Conservation (phyloP, 2,888 invertebrate genomes). For the Xylota segnis region DNA sequence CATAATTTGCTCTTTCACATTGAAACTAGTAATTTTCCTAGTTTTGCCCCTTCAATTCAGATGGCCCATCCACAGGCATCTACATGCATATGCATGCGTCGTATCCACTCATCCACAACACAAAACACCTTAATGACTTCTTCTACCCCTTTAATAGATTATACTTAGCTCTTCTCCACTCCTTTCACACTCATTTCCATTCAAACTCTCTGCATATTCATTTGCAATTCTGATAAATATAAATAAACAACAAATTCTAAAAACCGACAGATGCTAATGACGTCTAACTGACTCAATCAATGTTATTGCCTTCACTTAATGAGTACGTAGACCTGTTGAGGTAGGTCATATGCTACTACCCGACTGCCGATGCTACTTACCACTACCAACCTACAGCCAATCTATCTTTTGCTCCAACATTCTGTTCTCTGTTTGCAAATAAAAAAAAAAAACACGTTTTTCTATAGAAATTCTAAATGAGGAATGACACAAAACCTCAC, state of each 20-base stretch:
- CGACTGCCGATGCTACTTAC: conserved; percentile 4
- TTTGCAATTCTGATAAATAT: conserved; percentile 48
- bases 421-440: conserved; percentile 34
- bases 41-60: too few relatives aligned
- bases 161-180: neutral
- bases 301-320: conserved; percentile 70
- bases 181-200: conserved; percentile 20
- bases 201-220: conserved; percentile 42
- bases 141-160: conserved; percentile 4
- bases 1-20: too few relatives aligned
- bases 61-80: too few relatives aligned
- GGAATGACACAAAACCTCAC: conserved; percentile 62
- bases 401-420: conserved; percentile 25
- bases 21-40: too few relatives aligned
- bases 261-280: conserved; percentile 69
- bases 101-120: neutral
- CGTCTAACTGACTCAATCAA: conserved; percentile 70
- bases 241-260: conserved; percentile 42
- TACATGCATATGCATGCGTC: too few relatives aligned
- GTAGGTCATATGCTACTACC: conserved; percentile 64
- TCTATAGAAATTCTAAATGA: conserved; percentile 67
- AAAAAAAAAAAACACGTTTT: conserved; percentile 40
- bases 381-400: conserved; percentile 16
- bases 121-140: conserved; percentile 14
- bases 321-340: conserved; percentile 75